Evolutionary conservation across 2,113 vertebrate species (phyloP).

Genomic region (Erythrocercus mccallii): DNA sequence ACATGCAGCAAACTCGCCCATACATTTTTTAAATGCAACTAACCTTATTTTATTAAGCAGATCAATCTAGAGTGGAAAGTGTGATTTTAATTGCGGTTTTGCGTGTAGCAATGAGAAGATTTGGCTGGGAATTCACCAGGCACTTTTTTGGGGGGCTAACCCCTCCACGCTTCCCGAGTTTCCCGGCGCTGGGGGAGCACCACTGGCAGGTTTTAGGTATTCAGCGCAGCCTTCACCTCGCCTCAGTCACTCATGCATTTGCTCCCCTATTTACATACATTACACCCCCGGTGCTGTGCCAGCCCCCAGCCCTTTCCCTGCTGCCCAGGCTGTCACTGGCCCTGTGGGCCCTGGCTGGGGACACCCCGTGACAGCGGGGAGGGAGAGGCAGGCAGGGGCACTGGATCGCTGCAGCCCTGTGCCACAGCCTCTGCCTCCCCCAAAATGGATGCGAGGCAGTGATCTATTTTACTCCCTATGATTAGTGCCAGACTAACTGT

Average conservation of each 20-base stretch:
- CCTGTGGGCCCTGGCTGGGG: not conserved
- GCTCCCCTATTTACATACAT: not conserved
- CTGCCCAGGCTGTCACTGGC: not conserved
- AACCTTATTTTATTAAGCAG: slow-evolving; percentile 65
- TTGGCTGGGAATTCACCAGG: not conserved
- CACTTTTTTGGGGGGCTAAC: not conserved
- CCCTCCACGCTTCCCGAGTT: not conserved
- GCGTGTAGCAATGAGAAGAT: fast-evolving
- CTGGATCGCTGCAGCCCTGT: not conserved
- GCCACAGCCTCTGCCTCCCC: not conserved
- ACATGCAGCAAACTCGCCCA: slow-evolving; percentile 43
- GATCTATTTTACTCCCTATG: slow-evolving; percentile 44
- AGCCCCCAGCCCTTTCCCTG: not conserved
- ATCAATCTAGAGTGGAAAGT: slow-evolving; percentile 36
- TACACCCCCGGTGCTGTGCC: fast-evolving
- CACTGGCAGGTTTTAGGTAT: not conserved
- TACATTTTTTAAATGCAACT: slow-evolving; percentile 64
- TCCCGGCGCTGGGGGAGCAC: fast-evolving
- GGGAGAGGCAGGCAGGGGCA: not conserved
- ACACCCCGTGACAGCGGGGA: fast-evolving
- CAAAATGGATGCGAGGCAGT: not conserved
- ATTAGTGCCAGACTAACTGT: slow-evolving; percentile 59
- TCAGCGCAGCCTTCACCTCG: not conserved
- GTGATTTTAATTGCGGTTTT: slow-evolving; percentile 31
- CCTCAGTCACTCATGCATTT: not conserved